phyloP scores from a whole-genome alignment of 2,113 vertebrate genomes.

The Lophochroa leadbeateri region DNA sequence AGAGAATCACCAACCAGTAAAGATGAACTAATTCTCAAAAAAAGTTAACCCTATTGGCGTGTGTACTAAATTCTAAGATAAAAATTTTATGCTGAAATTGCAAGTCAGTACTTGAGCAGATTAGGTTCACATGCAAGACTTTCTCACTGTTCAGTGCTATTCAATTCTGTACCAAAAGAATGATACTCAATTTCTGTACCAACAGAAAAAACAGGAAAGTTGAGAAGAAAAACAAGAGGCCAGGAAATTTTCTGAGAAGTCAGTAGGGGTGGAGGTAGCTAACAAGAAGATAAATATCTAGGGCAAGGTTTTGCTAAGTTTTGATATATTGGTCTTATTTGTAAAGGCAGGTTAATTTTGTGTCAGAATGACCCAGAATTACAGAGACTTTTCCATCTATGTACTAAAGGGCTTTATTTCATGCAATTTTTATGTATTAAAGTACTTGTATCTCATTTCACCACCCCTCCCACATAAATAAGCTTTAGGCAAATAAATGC shows the following conservation, averaged over 20 bases:
- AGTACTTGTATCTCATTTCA: neutral
- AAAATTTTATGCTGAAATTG: neutral
- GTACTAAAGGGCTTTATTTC: slow-evolving; percentile 2
- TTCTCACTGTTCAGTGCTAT: neutral
- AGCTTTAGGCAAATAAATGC: neutral
- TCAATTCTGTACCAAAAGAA: neutral
- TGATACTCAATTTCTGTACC: neutral
- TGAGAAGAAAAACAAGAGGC: neutral
- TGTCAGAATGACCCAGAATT: slow-evolving; percentile 64
- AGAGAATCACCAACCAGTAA: neutral
- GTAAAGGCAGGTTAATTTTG: slow-evolving; percentile 29
- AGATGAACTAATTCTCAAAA: neutral
- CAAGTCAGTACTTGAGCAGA: neutral
- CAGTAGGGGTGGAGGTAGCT: neutral
- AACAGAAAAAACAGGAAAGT: neutral
- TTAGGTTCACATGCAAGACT: neutral
- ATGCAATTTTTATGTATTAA: neutral
- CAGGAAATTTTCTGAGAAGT: neutral
- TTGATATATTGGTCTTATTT: slow-evolving; percentile 28
- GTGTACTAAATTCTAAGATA: neutral
- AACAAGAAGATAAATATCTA: slow-evolving; percentile 35
- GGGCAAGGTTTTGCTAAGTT: neutral
- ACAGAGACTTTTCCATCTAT: slow-evolving; percentile 32
- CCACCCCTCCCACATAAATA: neutral
- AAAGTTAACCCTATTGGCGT: neutral